Base-by-base conservation (phyloP, 1,140 invertebrate genomes). In the Cydia strobilella region DNA sequence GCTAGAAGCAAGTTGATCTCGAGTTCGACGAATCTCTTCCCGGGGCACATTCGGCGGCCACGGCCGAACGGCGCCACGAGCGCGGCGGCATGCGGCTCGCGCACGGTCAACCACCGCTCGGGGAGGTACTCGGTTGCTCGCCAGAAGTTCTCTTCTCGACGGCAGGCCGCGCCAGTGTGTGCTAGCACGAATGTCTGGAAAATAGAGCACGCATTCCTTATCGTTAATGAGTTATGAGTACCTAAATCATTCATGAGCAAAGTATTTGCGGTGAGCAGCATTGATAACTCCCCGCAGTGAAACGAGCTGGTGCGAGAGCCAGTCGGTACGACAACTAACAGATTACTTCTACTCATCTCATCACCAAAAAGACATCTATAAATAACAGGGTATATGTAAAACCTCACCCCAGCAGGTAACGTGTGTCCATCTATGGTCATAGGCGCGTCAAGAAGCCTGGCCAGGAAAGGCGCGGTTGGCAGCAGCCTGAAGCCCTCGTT, bases 1-100 rank as follows among this genome's bases (percentile, higher is more conserved):
- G 96, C 96, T 7, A 97, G 84, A 54, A 97, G 93, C 25, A 97
- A 90, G 76, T 96, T 95, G 6, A 98, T 90, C 75, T 96, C 95
- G 74, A 97, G 94, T 80, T 97, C 96, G 3, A 97, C 95, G 81
- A 97, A 97, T 73, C 96, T 91, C 89, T 97, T 97, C 20, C 96
- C 97, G 0, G 97, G 97, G 89, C 97, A 98, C 86, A 96, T 96
- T 71, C 97, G 92, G 59, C 94, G 93, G 0, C 98, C 98, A 73
- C 95, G 94, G 0, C 98, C 98, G 92, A 99, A 99, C 0, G 98
- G 97, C 3, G 97, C 95, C 0, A 98, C 95, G 18, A 98, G 90
- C 35, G 93, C 94, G 3, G 95, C 92, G 0, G 94, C 93, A 77
- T 88, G 87, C 3, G 88, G 87, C 27, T 93, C 85, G 6, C 88